Conservation (phyloP, 35 echinoderm and acorn worm genomes). For the Ophiothrix spiculata region DNA sequence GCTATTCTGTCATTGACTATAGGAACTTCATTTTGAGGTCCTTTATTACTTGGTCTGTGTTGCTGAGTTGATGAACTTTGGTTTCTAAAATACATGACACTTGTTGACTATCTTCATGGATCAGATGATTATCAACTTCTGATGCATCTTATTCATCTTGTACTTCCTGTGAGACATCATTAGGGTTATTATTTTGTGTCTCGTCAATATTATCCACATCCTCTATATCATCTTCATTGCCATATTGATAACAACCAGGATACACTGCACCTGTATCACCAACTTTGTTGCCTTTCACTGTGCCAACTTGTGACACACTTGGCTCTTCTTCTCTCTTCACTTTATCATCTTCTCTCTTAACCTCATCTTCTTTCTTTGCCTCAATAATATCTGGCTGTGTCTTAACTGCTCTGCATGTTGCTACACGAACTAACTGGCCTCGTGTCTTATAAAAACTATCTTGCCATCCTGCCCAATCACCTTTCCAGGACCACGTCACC, state of each 20-base stretch:
- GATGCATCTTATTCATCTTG: not conserved
- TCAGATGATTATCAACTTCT: not conserved
- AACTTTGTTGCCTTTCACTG: not conserved
- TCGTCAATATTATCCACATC: not conserved
- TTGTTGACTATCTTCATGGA: not conserved
- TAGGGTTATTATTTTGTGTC: not conserved
- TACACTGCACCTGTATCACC: not conserved
- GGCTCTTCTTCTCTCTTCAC: not conserved
- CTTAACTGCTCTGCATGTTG: constrained; percentile 6
- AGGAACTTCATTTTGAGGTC: not conserved
- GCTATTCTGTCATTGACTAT: not conserved
- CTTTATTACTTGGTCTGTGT: not conserved
- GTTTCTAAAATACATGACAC: not conserved
- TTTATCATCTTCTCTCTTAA: not conserved
- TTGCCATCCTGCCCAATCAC: constrained; percentile 44
- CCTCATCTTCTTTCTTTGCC: not conserved
- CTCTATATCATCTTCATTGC: not conserved
- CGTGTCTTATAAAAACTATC: constrained; percentile 38
- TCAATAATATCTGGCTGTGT: not conserved
- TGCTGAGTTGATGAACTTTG: not conserved
- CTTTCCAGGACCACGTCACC: constrained; percentile 23
- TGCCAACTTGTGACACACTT: not conserved
- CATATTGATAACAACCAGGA: too few relatives aligned
- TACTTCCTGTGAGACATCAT: too few relatives aligned
- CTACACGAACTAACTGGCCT: constrained; percentile 17